Evolutionary conservation across 1,140 invertebrate species (phyloP), one percentile per base, ranked within the genome.

Genomic region (Apis cerana): DNA sequence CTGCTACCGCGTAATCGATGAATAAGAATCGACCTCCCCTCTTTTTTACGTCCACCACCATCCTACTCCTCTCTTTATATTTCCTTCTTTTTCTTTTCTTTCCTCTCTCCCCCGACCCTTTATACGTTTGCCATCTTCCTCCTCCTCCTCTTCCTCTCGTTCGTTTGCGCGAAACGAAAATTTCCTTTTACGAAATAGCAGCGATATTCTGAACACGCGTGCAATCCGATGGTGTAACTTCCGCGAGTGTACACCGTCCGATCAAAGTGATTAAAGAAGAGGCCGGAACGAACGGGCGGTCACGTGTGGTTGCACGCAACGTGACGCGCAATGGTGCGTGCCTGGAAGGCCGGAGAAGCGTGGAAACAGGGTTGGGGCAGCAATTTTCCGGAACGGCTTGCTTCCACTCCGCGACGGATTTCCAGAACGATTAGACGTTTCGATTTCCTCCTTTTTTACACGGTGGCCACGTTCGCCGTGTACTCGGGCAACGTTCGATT

Each of bases 361-460:
- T 62, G 65, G 75, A 33, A 76, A 76, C 33, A 75, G 74, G 74
- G 72, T 58, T 77, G 77, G 71, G 54, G 65, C 72, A 13, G 68
- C 78, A 85, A 86, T 89, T 89, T 89, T 89, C 88, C 84, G 80
- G 88, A 89, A 88, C 83, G 86, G 67, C 83, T 70, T 68, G 52
- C 68, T 83, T 89, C 82, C 78, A 74, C 79, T 58, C 75, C 61
- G 48, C 81, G 89, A 88, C 84, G 83, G 86, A 91, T 91, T 91
- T 91, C 84, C 86, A 85, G 80, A 84, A 88, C 89, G 86, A 91
- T 91, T 90, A 90, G 58, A 80, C 80, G 50, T 64, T 64, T 88
- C 85, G 91, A 91, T 93, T 93, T 92, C 91, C 90, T 91, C 80
- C 64, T 80, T 84, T 74, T 72, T 74, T 13, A 54, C 52, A 15